A percentile compares a stretch with the other conserved stretches of the same genome.
These are phyloP conservation scores for Thaumetopoea pityocampa DNA, from an alignment of 1,140 invertebrate species.

Conservation along the genomic window DNA sequence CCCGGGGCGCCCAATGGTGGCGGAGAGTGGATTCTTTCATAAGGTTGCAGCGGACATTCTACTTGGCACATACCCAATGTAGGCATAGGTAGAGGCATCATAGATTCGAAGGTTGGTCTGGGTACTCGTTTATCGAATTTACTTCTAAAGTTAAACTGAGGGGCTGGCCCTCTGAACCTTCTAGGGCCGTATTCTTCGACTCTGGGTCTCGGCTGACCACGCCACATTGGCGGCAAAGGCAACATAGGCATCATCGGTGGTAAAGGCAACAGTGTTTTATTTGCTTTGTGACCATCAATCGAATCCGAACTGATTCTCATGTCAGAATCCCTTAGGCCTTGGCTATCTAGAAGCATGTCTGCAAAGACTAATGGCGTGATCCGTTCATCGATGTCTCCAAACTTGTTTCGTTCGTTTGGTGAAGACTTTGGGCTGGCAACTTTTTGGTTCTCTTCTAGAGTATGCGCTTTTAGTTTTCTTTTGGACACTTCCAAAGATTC, in stretches of 20 bases:
- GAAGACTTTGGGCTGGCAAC: slow-evolving; percentile 54
- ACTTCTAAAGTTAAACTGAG: slow-evolving; percentile 49
- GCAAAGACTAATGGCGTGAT: slow-evolving; percentile 36
- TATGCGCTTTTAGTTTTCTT: slow-evolving; percentile 52
- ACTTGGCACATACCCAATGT: slow-evolving; percentile 57
- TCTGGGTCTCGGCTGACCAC: slow-evolving; percentile 38
- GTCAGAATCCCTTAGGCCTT: slow-evolving; percentile 48
- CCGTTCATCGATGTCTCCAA: slow-evolving; percentile 75
- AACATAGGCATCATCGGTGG: slow-evolving; percentile 56
- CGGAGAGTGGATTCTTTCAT: slow-evolving; percentile 46
- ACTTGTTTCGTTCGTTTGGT: slow-evolving; percentile 46
- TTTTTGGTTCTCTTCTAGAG: slow-evolving; percentile 67
- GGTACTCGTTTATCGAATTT: slow-evolving; percentile 51
- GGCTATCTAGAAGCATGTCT: slow-evolving; percentile 36
- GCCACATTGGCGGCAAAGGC: slow-evolving; percentile 39
- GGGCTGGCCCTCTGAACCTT: slow-evolving; percentile 48
- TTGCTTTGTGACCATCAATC: slow-evolving; percentile 20
- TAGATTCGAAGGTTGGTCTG: slow-evolving; percentile 40
- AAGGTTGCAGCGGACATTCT: slow-evolving; percentile 48
- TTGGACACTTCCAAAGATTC: slow-evolving; percentile 75
- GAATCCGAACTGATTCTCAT: slow-evolving; percentile 46
- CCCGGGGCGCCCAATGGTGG: slow-evolving; percentile 56
- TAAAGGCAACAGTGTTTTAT: slow-evolving; percentile 38
- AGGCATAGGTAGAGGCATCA: slow-evolving; percentile 45
- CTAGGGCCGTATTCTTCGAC: slow-evolving; percentile 46